phyloP scores from a whole-genome alignment of 2,797 vertebrate genomes.

The Austrolebias charrua region DNA sequence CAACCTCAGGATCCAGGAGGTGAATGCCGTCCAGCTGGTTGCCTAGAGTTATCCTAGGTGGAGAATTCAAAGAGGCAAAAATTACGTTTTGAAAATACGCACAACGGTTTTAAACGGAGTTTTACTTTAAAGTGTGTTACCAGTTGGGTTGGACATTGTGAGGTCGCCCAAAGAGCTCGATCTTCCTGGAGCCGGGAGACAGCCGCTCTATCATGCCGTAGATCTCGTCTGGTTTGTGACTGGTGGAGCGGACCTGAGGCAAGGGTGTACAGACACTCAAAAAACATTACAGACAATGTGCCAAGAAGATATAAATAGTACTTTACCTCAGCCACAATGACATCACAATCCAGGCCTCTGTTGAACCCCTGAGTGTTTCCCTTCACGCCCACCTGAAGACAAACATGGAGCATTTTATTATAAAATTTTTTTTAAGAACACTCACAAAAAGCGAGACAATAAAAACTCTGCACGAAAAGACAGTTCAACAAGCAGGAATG shows the following conservation, averaged over 20 bases:
- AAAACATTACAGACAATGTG: background rate
- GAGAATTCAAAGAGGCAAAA: constrained; percentile 4
- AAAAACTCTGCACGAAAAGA: too few species aligned
- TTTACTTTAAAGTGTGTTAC: constrained; percentile 56
- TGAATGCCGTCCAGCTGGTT: constrained; percentile 95
- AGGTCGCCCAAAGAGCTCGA: constrained; percentile 91
- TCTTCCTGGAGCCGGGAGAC: constrained; percentile 92
- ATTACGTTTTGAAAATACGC: too few species aligned
- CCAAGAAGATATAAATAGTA: background rate
- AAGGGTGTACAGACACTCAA: background rate
- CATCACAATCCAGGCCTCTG: constrained; percentile 91
- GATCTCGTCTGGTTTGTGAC: constrained; percentile 95
- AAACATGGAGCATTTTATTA: background rate
- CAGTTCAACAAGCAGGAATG: background rate
- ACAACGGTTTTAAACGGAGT: background rate
- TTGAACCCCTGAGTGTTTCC: constrained; percentile 95
- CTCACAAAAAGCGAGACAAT: too few species aligned
- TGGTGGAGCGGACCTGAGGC: constrained; percentile 90
- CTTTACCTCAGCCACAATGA: constrained; percentile 91
- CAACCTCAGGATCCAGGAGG: constrained; percentile 90
- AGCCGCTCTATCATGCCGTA: constrained; percentile 96
- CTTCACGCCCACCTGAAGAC: constrained; percentile 88
- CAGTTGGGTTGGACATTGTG: constrained; percentile 95
- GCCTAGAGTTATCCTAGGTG: constrained; percentile 87
- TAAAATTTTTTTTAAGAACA: too few species aligned